Evolutionary conservation across 1,140 invertebrate species (phyloP).

Genomic region (Lasioglossum albipes): DNA sequence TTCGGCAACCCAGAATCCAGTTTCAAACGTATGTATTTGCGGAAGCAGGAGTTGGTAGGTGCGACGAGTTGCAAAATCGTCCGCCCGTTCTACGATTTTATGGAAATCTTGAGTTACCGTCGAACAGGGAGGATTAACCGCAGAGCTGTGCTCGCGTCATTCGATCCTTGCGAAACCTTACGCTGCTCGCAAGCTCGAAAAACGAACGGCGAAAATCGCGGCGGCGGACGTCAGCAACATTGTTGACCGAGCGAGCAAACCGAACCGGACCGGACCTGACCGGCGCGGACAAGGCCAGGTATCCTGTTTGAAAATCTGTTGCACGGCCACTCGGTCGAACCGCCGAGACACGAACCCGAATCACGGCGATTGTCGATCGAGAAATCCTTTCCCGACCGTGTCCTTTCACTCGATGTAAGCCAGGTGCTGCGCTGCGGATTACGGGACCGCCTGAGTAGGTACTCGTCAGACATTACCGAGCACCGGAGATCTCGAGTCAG

Average conservation of each 20-base stretch:
- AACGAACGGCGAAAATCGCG: background rate
- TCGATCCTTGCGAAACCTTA: background rate
- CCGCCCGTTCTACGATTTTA: background rate
- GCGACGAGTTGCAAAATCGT: background rate
- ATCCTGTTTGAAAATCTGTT: background rate
- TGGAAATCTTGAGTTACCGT: background rate
- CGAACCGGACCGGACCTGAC: background rate
- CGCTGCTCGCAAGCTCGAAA: background rate
- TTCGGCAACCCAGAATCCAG: no score
- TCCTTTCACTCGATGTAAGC: constrained; percentile 39
- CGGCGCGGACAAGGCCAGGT: background rate
- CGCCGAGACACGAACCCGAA: background rate
- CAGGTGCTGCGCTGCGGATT: constrained; percentile 34
- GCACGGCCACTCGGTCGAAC: background rate
- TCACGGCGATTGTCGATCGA: background rate
- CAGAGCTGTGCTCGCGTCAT: background rate
- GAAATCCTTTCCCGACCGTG: constrained; percentile 31
- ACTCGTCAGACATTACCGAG: background rate
- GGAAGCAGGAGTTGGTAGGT: background rate
- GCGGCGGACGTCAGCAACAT: background rate
- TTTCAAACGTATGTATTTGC: background rate
- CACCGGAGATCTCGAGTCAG: background rate
- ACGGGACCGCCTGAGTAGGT: constrained; percentile 10
- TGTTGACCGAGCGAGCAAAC: background rate
- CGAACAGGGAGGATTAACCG: background rate